Conservation (phyloP, 1,140 invertebrate species). For the Diuraphis noxia region DNA sequence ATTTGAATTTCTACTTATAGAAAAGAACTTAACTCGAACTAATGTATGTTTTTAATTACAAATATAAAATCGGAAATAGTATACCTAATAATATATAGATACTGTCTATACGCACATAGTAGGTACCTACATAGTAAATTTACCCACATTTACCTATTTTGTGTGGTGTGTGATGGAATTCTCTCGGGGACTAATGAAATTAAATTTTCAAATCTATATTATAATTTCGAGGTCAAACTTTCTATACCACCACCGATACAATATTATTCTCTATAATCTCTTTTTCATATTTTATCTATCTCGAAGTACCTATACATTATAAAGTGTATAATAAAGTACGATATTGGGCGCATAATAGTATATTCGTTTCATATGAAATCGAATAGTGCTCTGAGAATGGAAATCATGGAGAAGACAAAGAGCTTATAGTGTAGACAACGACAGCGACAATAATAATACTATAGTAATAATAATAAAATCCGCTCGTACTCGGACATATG, state of each 20-base stretch:
- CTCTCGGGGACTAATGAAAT: not conserved
- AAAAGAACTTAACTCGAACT: not conserved
- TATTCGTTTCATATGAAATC: not conserved
- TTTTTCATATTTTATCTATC: not conserved
- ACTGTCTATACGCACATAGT: not conserved
- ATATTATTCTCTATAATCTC: not conserved
- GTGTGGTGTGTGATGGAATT: not conserved
- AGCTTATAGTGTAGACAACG: not conserved
- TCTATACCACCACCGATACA: not conserved
- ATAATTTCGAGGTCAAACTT: not conserved
- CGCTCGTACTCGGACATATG: not conserved
- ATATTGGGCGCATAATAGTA: not conserved
- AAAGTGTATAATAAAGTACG: not conserved
- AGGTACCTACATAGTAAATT: not conserved
- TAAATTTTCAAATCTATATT: not conserved
- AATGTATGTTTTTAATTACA: not conserved
- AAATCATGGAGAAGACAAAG: not conserved
- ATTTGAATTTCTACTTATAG: not conserved
- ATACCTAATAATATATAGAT: not conserved
- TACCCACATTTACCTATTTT: not conserved
- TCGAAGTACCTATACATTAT: not conserved
- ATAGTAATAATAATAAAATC: not conserved
- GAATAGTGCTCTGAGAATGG: not conserved
- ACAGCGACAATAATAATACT: not conserved
- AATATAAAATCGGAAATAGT: not conserved